phyloP scores from a whole-genome alignment of 2,113 vertebrate genomes.

The Osmerus eperlanus region DNA sequence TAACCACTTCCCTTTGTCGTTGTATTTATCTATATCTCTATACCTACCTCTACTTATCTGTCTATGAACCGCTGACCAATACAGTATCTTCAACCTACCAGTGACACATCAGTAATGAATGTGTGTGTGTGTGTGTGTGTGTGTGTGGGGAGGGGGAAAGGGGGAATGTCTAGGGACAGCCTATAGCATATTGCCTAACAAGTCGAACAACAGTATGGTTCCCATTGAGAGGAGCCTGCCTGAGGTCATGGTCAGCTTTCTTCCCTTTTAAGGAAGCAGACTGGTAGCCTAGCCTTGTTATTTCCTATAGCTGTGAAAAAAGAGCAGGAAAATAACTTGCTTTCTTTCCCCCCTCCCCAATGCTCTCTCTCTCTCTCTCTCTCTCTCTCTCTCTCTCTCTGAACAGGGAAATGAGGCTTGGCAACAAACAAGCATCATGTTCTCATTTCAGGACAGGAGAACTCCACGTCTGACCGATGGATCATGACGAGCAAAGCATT shows the following conservation, averaged over 20 bases:
- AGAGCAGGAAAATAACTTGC: constrained; percentile 48
- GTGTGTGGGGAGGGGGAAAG: too few species aligned
- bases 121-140: too few species aligned
- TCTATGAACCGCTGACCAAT: too few species aligned
- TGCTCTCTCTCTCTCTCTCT: background rate
- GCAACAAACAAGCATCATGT: constrained; percentile 16
- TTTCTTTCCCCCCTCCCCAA: constrained; percentile 31
- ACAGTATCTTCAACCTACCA: too few species aligned
- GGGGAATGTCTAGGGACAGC: too few species aligned
- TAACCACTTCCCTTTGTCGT: constrained; percentile 29
- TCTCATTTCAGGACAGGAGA: constrained; percentile 14
- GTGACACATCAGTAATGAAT: too few species aligned
- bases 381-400: background rate
- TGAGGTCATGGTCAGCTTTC: constrained; percentile 34
- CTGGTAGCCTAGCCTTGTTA: constrained; percentile 38
- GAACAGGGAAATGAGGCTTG: constrained; percentile 21
- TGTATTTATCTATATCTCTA: background rate
- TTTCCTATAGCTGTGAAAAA: constrained; percentile 58
- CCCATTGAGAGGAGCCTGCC: constrained; percentile 7
- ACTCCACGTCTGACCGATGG: constrained; percentile 16
- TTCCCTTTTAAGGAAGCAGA: constrained; percentile 73
- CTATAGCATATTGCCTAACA: background rate
- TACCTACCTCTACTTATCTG: too few species aligned
- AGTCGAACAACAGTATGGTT: background rate
- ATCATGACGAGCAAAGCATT: constrained; percentile 29